Percentiles rank a stretch among this genome's conserved stretches.
These are phyloP conservation scores for Pitangus sulphuratus DNA, from an alignment of 2,797 vertebrate genomes.

Conservation along the genomic window DNA sequence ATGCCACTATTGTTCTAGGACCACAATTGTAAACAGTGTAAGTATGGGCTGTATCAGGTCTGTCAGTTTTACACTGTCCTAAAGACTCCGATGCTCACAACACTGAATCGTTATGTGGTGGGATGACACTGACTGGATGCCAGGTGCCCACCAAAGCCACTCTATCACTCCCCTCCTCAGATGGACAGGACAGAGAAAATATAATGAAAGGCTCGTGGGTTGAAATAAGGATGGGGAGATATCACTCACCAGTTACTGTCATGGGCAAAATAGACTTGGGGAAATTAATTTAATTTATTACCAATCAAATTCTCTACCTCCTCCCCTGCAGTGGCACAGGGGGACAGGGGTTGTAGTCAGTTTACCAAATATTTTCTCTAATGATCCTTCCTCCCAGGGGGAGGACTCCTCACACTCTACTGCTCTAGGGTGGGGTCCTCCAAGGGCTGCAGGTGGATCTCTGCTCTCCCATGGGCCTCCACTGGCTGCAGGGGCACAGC, in stretches of 20 bases:
- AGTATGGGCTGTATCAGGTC: neutral
- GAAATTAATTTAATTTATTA: neutral
- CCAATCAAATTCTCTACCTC: neutral
- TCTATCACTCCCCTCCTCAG: neutral
- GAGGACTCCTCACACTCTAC: neutral
- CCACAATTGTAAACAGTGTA: neutral
- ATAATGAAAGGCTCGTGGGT: neutral
- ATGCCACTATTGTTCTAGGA: neutral
- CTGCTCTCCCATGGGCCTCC: neutral
- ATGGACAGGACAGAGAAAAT: neutral
- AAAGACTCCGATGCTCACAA: neutral
- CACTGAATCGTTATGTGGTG: neutral
- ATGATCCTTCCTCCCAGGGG: neutral
- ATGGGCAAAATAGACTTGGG: neutral
- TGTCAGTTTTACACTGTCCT: neutral
- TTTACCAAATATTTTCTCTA: neutral
- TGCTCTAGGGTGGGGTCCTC: neutral
- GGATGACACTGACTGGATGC: neutral
- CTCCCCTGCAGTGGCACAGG: neutral
- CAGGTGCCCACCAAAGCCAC: neutral
- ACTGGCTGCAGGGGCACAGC: neutral
- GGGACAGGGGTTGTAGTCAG: neutral
- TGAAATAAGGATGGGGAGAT: neutral
- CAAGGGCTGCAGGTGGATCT: neutral
- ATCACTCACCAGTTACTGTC: neutral